phyloP scores from a whole-genome alignment of 2,113 vertebrate genomes.

The Otocyon megalotis region DNA sequence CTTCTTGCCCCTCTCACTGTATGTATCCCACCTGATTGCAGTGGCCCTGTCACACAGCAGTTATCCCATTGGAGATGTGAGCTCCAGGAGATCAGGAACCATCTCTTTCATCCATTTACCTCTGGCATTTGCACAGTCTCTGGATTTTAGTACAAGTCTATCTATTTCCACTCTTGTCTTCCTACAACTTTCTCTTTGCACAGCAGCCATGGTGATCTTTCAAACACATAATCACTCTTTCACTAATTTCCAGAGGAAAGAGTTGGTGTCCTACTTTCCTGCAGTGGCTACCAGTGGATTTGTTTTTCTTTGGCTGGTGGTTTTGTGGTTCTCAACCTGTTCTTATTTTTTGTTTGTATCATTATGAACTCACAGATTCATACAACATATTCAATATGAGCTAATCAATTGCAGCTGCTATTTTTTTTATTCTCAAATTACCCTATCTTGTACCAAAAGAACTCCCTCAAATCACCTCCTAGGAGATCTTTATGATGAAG shows the following conservation, averaged over 20 bases:
- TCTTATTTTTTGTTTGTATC: background rate
- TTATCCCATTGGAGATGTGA: background rate
- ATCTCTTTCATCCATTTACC: background rate
- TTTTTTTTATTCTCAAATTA: background rate
- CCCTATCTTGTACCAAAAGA: background rate
- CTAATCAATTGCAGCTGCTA: too few species aligned
- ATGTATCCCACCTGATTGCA: background rate
- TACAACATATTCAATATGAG: background rate
- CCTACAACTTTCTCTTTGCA: background rate
- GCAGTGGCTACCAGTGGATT: accelerated
- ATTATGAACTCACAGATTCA: background rate
- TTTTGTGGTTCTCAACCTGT: background rate
- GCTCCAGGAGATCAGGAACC: too few species aligned
- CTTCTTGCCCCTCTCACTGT: background rate
- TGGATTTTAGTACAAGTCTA: background rate
- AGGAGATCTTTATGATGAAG: background rate
- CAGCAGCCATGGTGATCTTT: background rate
- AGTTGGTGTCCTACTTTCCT: background rate
- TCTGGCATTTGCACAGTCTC: background rate
- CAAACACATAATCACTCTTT: background rate
- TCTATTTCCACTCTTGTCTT: background rate
- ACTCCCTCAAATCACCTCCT: background rate
- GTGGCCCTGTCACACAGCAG: background rate
- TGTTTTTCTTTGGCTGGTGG: background rate
- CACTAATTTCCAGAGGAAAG: background rate